Evolutionary conservation across 1,140 invertebrate species (phyloP), one percentile per base, ranked within the genome.

Genomic region (Zaprionus vittiger): DNA sequence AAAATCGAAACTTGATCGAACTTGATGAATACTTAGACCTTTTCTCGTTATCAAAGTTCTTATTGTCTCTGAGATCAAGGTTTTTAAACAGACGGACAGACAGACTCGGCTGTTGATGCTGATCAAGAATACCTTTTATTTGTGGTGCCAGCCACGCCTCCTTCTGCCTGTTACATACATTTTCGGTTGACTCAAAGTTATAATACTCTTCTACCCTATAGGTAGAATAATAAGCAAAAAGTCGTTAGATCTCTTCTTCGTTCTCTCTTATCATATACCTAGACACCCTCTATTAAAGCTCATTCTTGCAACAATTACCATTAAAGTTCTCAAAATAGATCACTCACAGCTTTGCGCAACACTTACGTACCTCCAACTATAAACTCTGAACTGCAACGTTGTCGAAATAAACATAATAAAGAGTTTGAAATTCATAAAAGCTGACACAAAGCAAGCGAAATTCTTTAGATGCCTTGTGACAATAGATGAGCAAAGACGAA

Each of bases 391-490:
- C 71, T 44, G 6, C 15, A 26, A 17, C 5, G 24, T 24, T 63
- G 11, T 28, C 17, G 22, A 17, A 31, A 22, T 7, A 4, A 47
- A 6, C 7, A 47, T 17, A 47, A 55, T 52, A 22, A 57, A 26
- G 34, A 59, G 12, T 52, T 22, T 54, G 17, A 37, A 61, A 28
- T 28, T 68, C 59, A 41, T 55, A 20, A 67, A 55, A 54, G 11
- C 5, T 20, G 9, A 2, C 6, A 12, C 31, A 56, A 63, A 56
- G 22, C 20, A 56, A 28, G 7, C 24, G 68, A 62, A 44, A 2
- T n/a, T 37, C 15, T 5, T 20, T 11, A 62, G 12, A 74, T 2
- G 20, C 7, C 34, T 7, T 3, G 15, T 6, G 14, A 12, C 47
- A 15, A 22, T 37, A 38, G 47, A 37, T 14, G 7, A 20, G 44